Conservation (phyloP, 2,888 invertebrate species). For the Drosophila putrida region DNA sequence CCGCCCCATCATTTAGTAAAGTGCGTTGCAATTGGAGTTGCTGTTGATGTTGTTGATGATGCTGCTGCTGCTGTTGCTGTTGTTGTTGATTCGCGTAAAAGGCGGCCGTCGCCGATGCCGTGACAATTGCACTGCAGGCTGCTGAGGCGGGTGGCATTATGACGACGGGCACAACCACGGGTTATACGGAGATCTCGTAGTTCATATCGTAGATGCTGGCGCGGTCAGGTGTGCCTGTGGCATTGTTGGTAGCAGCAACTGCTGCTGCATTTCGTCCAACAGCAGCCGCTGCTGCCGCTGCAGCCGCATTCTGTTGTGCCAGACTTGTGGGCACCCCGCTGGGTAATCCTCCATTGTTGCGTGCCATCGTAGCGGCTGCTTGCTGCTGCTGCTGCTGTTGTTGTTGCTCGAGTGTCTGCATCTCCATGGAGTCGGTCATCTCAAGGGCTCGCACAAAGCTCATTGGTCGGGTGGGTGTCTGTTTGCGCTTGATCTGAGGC, state of each 20-base stretch:
- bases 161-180: constrained; percentile 84
- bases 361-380: constrained; percentile 63
- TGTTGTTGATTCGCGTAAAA: constrained; percentile 48
- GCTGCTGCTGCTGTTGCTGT: too few species aligned
- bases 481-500: constrained; percentile 88
- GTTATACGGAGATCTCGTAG: constrained; percentile 97
- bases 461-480: constrained; percentile 89
- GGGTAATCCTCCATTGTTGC: constrained; percentile 74
- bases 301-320: constrained; percentile 53
- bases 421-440: constrained; percentile 95
- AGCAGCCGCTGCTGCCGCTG: constrained; percentile 36
- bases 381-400: constrained; percentile 84
- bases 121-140: constrained; percentile 27
- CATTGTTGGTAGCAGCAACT: constrained; percentile 43
- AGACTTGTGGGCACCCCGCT: constrained; percentile 49
- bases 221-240: constrained; percentile 90
- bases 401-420: constrained; percentile 87
- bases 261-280: constrained; percentile 47
- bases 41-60: constrained; percentile 39
- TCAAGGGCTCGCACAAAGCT: constrained; percentile 95
- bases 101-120: constrained; percentile 52
- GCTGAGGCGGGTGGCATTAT: constrained; percentile 77
- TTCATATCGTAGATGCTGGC: constrained; percentile 97
- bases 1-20: constrained; percentile 18
- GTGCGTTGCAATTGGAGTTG: constrained; percentile 45